A percentile compares a stretch with the other conserved stretches of the same genome.
Conservation (phyloP, 2,888 invertebrate genomes). For the Eutolmus rufibarbis region DNA sequence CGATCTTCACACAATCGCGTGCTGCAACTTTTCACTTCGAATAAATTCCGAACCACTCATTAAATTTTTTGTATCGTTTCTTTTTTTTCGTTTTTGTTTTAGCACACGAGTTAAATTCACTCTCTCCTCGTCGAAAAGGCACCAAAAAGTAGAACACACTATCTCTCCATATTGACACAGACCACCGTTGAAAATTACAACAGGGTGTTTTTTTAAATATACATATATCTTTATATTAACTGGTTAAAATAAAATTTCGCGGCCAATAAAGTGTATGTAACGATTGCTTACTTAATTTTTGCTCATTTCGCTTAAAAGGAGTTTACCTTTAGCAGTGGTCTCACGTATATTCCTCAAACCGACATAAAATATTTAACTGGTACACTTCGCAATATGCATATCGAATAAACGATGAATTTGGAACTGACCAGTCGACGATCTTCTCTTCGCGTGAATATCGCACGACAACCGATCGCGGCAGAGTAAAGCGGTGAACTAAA, state of each 20-base stretch:
- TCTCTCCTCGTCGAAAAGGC: background rate
- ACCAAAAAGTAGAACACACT: constrained; percentile 4
- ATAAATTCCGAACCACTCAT: background rate
- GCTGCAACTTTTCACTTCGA: background rate
- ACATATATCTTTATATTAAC: background rate
- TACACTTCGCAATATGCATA: background rate
- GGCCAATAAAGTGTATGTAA: background rate
- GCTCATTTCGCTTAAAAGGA: background rate
- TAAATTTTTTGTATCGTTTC: background rate
- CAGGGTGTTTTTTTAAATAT: background rate
- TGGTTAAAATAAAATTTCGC: background rate
- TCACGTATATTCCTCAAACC: background rate
- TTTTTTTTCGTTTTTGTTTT: background rate
- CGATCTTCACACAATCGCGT: background rate
- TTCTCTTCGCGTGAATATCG: background rate
- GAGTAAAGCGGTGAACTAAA: constrained; percentile 34
- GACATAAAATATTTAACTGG: background rate
- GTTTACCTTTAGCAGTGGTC: background rate
- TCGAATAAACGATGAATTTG: background rate
- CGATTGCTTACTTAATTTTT: background rate
- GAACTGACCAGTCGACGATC: background rate
- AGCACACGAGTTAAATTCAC: background rate
- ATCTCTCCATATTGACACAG: background rate
- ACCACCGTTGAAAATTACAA: background rate
- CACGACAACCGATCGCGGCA: constrained; percentile 25